Base-by-base conservation (phyloP, 2,797 vertebrate species). In the Xiphophorus birchmanni region DNA sequence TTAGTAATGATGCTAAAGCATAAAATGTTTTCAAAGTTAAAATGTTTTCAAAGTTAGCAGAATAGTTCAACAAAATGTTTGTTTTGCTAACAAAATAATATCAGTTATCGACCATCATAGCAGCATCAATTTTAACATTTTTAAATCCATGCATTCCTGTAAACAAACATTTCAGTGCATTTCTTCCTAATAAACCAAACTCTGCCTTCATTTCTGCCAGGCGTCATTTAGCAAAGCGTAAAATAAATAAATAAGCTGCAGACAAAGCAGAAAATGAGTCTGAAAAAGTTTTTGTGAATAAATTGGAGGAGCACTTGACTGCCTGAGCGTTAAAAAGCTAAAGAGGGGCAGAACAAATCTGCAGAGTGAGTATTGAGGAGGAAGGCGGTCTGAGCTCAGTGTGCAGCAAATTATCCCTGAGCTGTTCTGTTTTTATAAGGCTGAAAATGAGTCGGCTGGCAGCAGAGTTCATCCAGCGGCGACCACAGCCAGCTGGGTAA, bases 401-500 rank as follows among this genome's bases (percentile, higher is more conserved):
- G 90, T 80, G 91, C 84, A 89, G 92, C 85, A 90, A 93, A 93
- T 94, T 90, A 94, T 89, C 90, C 93, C 91, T 78, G 85, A 90
- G 90, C 87, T 85, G 75, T 48, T 5, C 15, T 47, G 45, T 12
- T 23, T 15, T 67, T 4, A 79, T 93, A 89, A 92, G 83, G 86
- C 88, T 81, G 88, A 86, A 90, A 89, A 85, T 86, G 83, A 85
- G 73, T 89, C 83, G 77, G 92, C 91, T 95, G 94, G 93, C 94
- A 95, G 90, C 91, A 85, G 84, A 89, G 90, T 90, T 92, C 84
- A 91, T 87, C 86, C 84, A 82, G 85, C 73, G 76, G 87, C 84
- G 63, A 71, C 84, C 81, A 73, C 80, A 91, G 94, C 94, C 94
- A 95, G 95, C 87, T 89, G 89, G 88, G 91, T 95, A 95, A 95